These are phyloP conservation scores for Hypanus sabinus DNA, from an alignment of 2,113 vertebrate genomes.

Conservation along the genomic window DNA sequence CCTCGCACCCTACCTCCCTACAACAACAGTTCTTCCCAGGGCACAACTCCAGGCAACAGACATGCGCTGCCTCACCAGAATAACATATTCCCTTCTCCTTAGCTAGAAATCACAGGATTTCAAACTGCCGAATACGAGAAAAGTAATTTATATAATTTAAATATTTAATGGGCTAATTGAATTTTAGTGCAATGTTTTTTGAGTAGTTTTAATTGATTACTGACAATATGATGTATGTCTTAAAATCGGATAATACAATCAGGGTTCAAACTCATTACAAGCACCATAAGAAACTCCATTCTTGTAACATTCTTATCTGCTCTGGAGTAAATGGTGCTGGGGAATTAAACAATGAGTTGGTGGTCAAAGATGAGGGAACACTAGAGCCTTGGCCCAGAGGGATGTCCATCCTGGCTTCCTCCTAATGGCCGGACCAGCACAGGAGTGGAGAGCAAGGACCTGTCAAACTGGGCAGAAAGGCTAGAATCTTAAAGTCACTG, in stretches of 20 bases:
- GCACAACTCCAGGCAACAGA: constrained; percentile 25
- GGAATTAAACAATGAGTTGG: background rate
- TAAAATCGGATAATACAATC: constrained; percentile 32
- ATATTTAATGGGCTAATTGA: constrained; percentile 27
- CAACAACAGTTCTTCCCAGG: background rate
- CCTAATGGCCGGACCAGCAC: no score
- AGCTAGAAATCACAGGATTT: background rate
- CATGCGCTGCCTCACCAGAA: background rate
- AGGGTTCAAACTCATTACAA: constrained; percentile 25
- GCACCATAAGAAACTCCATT: constrained; percentile 3
- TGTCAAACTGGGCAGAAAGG: no score
- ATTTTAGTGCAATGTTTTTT: constrained; percentile 34
- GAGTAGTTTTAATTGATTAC: constrained; percentile 37
- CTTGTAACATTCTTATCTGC: background rate
- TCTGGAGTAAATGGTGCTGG: background rate
- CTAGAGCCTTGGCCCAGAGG: no score
- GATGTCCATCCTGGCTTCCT: background rate
- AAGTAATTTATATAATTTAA: constrained; percentile 36
- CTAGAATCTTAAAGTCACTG: no score
- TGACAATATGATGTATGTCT: constrained; percentile 38
- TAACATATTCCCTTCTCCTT: background rate
- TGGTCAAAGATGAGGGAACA: background rate
- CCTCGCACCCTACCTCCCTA: background rate
- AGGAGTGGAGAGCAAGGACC: no score
- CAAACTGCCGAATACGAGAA: background rate